These are phyloP conservation scores for Urosaurus nigricauda DNA, from an alignment of 2,797 vertebrate species.

Conservation along the genomic window DNA sequence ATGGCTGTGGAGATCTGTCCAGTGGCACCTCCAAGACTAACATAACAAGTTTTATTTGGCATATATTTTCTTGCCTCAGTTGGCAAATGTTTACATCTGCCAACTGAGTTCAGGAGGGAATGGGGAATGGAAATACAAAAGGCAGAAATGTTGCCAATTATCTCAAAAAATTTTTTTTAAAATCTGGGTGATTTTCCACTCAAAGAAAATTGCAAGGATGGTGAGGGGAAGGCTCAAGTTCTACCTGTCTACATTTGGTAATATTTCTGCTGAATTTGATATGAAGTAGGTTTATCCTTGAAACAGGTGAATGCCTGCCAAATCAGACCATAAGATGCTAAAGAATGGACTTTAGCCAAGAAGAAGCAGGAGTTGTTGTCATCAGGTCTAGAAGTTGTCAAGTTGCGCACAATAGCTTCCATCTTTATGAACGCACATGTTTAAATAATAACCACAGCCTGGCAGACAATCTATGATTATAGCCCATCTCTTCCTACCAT, in stretches of 20 bases:
- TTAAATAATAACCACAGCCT: neutral
- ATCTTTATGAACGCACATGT: neutral
- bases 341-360: neutral
- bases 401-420: neutral
- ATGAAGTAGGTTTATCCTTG: neutral
- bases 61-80: too few species aligned
- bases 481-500: conserved; percentile 81
- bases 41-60: neutral
- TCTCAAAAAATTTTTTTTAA: too few species aligned
- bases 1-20: neutral
- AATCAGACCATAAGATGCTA: neutral
- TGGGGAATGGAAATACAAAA: too few species aligned
- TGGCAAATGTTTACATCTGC: too few species aligned
- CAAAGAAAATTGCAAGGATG: too few species aligned
- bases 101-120: too few species aligned
- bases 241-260: neutral
- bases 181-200: too few species aligned
- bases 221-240: neutral
- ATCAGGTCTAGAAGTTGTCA: neutral
- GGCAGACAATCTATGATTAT: neutral
- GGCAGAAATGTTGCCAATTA: too few species aligned
- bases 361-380: neutral
- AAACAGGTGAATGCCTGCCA: conserved; percentile 1
- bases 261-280: too few species aligned
- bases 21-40: too few species aligned